Conservation (phyloP, 2,888 invertebrate species). For the Noctua janthina region DNA sequence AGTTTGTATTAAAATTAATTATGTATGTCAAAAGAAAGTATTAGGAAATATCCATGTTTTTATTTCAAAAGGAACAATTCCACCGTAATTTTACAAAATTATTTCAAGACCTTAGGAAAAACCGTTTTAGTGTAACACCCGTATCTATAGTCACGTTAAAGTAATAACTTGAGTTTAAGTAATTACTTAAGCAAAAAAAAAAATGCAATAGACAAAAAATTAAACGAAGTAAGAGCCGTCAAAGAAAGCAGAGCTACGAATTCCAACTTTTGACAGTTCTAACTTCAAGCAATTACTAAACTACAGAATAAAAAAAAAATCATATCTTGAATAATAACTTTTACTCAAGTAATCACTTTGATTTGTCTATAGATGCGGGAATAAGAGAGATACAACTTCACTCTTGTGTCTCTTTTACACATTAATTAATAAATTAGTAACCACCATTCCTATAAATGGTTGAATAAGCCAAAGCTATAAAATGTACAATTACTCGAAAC, state of each 20-base stretch:
- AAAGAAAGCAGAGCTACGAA: too few relatives aligned
- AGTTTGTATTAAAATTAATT: constrained; percentile 24
- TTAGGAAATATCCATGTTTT: neutral
- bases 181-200: too few relatives aligned
- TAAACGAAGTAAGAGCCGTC: too few relatives aligned
- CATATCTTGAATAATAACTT: too few relatives aligned
- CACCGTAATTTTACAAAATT: neutral
- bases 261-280: too few relatives aligned
- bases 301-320: too few relatives aligned
- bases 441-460: neutral
- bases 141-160: too few relatives aligned
- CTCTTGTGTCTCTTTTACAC: neutral
- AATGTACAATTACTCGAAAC: constrained; percentile 4
- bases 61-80: neutral
- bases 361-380: too few relatives aligned
- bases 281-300: too few relatives aligned
- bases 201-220: too few relatives aligned
- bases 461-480: neutral
- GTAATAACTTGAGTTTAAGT: too few relatives aligned
- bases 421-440: neutral
- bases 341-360: too few relatives aligned
- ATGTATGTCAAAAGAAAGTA: constrained; percentile 6
- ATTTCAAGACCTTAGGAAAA: neutral
- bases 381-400: neutral
- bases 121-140: neutral